These are phyloP conservation scores for Sphenopsis melanotis DNA, from an alignment of 2,797 vertebrate species.

Conservation along the genomic window DNA sequence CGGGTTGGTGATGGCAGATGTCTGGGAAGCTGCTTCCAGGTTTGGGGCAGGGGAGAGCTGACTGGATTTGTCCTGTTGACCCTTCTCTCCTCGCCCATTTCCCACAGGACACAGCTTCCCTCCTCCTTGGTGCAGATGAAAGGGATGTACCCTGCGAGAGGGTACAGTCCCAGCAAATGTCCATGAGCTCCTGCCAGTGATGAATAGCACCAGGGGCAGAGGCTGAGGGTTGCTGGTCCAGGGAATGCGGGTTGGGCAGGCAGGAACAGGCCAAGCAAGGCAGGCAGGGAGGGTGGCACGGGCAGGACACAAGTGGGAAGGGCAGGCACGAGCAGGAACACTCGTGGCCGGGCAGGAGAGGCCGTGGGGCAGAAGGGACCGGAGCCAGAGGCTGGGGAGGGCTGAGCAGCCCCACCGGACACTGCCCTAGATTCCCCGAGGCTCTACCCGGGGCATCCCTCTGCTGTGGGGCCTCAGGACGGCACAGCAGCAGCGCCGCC, in stretches of 20 bases:
- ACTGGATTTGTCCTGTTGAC: not conserved
- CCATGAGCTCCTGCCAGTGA: not conserved
- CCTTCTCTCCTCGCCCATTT: not conserved
- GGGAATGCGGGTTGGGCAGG: fast-evolving
- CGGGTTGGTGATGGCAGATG: not conserved
- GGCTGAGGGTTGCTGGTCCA: not conserved
- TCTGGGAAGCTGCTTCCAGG: not conserved
- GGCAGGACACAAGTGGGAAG: not conserved
- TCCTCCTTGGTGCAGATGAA: not conserved
- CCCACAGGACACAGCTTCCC: not conserved
- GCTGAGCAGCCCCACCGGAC: not conserved
- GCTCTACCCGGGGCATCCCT: not conserved
- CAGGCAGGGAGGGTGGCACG: not conserved
- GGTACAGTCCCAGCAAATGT: not conserved
- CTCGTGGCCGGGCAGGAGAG: not conserved
- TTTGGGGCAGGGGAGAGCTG: not conserved
- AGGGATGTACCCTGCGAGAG: fast-evolving
- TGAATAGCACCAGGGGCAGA: not conserved
- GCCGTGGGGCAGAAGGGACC: no score
- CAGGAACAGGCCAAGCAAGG: not conserved
- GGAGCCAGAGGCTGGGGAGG: fast-evolving
- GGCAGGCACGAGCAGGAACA: not conserved
- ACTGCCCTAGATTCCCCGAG: fast-evolving
- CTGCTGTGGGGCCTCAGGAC: fast-evolving
- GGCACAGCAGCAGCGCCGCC: not conserved